phyloP scores from a whole-genome alignment of 2,888 invertebrate species.

The Cheilosia pagana region DNA sequence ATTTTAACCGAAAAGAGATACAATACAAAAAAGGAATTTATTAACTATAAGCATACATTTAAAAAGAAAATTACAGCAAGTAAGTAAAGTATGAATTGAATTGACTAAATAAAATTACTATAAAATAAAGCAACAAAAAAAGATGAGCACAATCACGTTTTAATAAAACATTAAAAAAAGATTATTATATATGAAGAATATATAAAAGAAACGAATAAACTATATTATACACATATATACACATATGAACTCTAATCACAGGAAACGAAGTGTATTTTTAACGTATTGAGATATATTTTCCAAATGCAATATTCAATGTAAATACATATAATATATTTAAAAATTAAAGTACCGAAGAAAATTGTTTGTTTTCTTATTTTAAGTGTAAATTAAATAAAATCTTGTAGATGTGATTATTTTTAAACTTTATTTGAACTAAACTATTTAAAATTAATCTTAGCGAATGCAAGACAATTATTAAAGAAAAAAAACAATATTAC shows the following conservation, averaged over 20 bases:
- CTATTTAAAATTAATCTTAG: conserved; percentile 54
- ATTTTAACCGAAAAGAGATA: conserved; percentile 71
- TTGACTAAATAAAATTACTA: conserved; percentile 68
- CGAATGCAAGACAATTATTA: conserved; percentile 71
- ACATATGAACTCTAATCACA: conserved; percentile 58
- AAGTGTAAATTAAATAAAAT: conserved; percentile 47
- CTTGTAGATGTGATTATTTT: conserved; percentile 68
- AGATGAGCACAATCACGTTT: conserved; percentile 83
- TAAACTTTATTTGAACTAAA: conserved; percentile 16
- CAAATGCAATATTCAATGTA: conserved; percentile 70
- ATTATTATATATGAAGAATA: conserved; percentile 73
- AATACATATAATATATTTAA: conserved; percentile 47
- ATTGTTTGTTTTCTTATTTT: conserved; percentile 15
- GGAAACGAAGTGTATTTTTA: conserved; percentile 68
- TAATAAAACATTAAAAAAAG: conserved; percentile 72
- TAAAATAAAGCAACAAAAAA: conserved; percentile 76
- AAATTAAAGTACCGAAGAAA: conserved; percentile 10
- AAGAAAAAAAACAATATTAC: conserved; percentile 26
- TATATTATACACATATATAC: conserved; percentile 58
- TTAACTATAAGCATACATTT: conserved; percentile 74
- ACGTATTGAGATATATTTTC: conserved; percentile 66
- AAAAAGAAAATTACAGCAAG: conserved; percentile 14
- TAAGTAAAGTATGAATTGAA: conserved; percentile 32
- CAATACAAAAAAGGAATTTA: conserved; percentile 75
- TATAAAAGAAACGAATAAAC: conserved; percentile 71